Base-by-base conservation (phyloP, 2,797 vertebrate species). In the Fringilla coelebs region DNA sequence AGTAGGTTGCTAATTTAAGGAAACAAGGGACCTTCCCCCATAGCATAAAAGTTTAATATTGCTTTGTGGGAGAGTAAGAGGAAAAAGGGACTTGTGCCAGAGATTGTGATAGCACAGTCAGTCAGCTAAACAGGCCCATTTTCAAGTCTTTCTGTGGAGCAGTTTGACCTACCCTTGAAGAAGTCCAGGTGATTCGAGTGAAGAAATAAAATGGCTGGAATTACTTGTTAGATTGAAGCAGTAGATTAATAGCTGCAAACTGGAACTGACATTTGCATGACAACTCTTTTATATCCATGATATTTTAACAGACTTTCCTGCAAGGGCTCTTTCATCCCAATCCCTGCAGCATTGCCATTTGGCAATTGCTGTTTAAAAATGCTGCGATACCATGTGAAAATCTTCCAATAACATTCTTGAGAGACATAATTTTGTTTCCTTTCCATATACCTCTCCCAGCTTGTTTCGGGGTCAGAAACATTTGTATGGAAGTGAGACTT, bases 381-480 rank as follows among this genome's bases (percentile, higher is more conserved):
- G 17, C 75, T 77, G 54, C 32, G 82, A 88, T 38, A 49, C 66
- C 6, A 14, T 34, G 18, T 88, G 87, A 84, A 96, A 95, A 73
- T 70, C 41, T 76, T 94, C 66, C 82, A 95, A 14, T 51, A 88
- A 91, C 48, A 57, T 95, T 94, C 63, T 63, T 91, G 28, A 46
- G 43, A 91, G 52, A 90, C 66, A 46, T 54, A 76, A 58, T 66
- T 91, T 89, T 89, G 46, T 81, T 83, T 84, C 5, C 4, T 73
- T 92, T 93, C 76, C 73, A 49, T 66, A 24, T 49, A 73, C 5
- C 17, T 96, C 60, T 92, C 85, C 38, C 60, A 73, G 0, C 2
- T 63, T 63, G 13, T 70, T 95, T 85, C 36, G 32, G 19, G 6
- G 10, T 49, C 52, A 60, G 76, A 71, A 55, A 49, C 7, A 34